These are phyloP conservation scores for Hippopotamus amphibius DNA, from an alignment of 2,113 vertebrate genomes.

Conservation along the genomic window DNA sequence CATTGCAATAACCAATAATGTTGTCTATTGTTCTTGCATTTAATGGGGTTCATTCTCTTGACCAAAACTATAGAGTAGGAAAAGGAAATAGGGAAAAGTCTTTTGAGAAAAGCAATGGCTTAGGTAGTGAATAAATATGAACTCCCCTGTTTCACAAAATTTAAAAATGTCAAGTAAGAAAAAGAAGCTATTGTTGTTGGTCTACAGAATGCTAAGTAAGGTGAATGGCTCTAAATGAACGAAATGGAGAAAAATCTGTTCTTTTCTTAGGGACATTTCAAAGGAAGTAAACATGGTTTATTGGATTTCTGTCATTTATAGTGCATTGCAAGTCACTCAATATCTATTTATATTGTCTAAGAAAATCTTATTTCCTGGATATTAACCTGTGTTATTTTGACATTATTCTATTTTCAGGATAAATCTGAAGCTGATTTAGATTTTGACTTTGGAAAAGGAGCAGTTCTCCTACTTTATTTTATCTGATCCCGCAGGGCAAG, in stretches of 20 bases:
- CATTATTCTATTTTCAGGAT: not conserved
- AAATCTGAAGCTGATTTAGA: slow-evolving; percentile 16
- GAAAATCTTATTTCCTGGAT: slow-evolving; percentile 34
- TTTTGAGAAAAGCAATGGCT: slow-evolving; percentile 55
- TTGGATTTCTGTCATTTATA: slow-evolving; percentile 30
- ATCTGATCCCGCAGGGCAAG: not conserved
- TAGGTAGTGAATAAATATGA: slow-evolving; percentile 55
- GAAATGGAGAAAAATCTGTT: not conserved
- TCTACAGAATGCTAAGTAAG: not conserved
- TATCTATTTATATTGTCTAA: slow-evolving; percentile 32
- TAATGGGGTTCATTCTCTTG: slow-evolving; percentile 68
- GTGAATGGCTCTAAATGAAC: not conserved
- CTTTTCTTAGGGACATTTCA: not conserved
- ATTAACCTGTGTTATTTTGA: not conserved
- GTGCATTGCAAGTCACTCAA: not conserved
- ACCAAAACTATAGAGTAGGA: slow-evolving; percentile 34
- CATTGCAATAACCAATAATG: slow-evolving; percentile 77
- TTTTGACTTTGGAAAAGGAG: not conserved
- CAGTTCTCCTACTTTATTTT: not conserved
- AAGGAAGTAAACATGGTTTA: slow-evolving; percentile 12
- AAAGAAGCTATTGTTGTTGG: slow-evolving; percentile 16
- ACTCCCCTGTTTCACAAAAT: slow-evolving; percentile 48
- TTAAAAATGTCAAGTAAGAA: slow-evolving; percentile 51
- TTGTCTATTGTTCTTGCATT: slow-evolving; percentile 62
- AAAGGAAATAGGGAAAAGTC: slow-evolving; percentile 34